phyloP scores from a whole-genome alignment of 2,888 invertebrate genomes.

The Aleiodes alternator region DNA sequence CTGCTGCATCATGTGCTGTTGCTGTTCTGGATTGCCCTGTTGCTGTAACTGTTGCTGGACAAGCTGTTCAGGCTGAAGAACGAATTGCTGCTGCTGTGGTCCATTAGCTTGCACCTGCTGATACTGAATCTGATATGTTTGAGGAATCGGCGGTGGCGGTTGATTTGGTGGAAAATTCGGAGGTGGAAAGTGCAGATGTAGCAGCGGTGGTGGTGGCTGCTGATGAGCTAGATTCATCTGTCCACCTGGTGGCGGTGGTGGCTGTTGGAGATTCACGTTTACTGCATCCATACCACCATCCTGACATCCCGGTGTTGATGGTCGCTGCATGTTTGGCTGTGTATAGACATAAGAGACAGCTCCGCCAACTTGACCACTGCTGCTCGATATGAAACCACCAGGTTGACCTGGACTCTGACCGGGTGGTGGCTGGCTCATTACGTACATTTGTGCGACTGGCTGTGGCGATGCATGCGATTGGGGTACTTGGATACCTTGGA shows the following conservation, averaged over 20 bases:
- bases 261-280: conserved; percentile 72
- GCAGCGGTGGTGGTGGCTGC: conserved; percentile 69
- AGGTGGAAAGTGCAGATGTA: conserved; percentile 72
- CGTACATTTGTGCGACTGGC: conserved; percentile 73
- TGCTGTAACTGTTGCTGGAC: conserved; percentile 66
- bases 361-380: conserved; percentile 63
- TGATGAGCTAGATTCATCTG: conserved; percentile 70
- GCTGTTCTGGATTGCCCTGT: conserved; percentile 65
- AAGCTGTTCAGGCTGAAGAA: conserved; percentile 69
- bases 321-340: conserved; percentile 68
- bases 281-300: conserved; percentile 68
- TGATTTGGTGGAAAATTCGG: conserved; percentile 73
- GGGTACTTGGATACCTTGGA: conserved; percentile 68
- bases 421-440: conserved; percentile 72
- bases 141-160: conserved; percentile 73
- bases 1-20: conserved; percentile 65
- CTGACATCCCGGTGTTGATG: conserved; percentile 67
- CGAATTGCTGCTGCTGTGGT: conserved; percentile 70
- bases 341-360: conserved; percentile 73
- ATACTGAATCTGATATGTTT: conserved; percentile 73
- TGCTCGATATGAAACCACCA: conserved; percentile 65
- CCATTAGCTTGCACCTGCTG: conserved; percentile 68
- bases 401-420: conserved; percentile 58
- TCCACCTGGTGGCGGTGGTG: conserved; percentile 66
- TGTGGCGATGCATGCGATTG: conserved; percentile 71